Percentiles rank a stretch among this genome's conserved stretches.
Conservation (phyloP, 2,797 vertebrate species). For the Merluccius polli region DNA sequence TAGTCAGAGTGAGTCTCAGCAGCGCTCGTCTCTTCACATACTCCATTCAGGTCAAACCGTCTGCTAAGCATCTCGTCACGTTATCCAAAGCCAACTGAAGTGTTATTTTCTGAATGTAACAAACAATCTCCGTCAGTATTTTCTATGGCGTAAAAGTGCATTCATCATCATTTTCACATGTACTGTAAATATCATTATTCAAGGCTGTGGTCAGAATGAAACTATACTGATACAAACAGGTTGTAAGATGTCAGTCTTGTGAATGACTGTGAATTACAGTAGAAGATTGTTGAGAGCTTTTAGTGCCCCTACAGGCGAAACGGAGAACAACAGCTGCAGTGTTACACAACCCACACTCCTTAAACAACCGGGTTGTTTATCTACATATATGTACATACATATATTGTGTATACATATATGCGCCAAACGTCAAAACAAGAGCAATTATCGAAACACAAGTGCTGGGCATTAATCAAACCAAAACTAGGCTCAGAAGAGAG, state of each 20-base stretch:
- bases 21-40: conserved; percentile 29
- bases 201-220: conserved; percentile 30
- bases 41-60: conserved; percentile 20
- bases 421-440: conserved; percentile 37
- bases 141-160: conserved; percentile 49
- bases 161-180: conserved; percentile 36
- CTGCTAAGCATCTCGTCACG: too few species aligned
- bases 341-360: conserved; percentile 28
- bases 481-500: conserved; percentile 44
- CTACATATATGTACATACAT: conserved; percentile 15
- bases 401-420: conserved; percentile 16
- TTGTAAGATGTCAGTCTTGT: conserved; percentile 11
- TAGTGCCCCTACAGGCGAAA: conserved; percentile 44
- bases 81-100: conserved; percentile 7
- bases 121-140: conserved; percentile 22
- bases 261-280: conserved; percentile 43
- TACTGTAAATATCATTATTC: conserved; percentile 23
- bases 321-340: conserved; percentile 38
- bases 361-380: conserved; percentile 40
- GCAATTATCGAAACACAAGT: conserved; percentile 45
- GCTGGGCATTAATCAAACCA: conserved; percentile 32
- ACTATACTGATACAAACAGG: conserved; percentile 24
- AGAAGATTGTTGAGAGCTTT: conserved; percentile 33
- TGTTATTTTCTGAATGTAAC: background rate
- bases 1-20: conserved; percentile 47